Evolutionary conservation across 2,113 vertebrate species (phyloP).

Genomic region (Oreochromis spilurus): DNA sequence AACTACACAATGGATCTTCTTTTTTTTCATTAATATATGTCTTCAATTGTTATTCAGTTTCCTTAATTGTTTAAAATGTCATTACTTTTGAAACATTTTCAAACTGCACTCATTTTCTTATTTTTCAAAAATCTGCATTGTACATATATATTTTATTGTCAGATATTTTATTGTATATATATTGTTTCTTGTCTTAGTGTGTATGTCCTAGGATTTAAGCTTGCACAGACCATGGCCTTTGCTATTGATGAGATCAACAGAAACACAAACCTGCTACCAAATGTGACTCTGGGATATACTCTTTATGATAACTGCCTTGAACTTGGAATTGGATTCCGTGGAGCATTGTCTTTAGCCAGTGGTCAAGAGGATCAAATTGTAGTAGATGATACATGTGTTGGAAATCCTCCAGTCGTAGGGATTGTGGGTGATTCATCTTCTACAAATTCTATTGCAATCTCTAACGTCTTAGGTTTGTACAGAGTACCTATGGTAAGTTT

Average conservation of each 20-base stretch:
- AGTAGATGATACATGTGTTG: too few species aligned
- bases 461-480: too few species aligned
- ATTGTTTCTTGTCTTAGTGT: background rate
- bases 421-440: fast-evolving
- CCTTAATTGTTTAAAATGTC: fast-evolving
- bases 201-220: background rate
- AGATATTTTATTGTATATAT: too few species aligned
- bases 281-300: background rate
- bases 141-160: too few species aligned
- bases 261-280: background rate
- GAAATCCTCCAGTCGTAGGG: too few species aligned
- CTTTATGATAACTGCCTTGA: background rate
- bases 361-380: background rate
- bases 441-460: too few species aligned
- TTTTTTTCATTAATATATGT: too few species aligned
- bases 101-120: fast-evolving
- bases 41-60: too few species aligned
- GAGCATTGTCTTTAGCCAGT: background rate
- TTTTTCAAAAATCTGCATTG: fast-evolving
- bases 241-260: background rate
- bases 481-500: too few species aligned
- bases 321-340: background rate
- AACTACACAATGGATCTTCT: too few species aligned
- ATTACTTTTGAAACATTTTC: fast-evolving
- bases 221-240: fast-evolving